Base-by-base conservation (phyloP, 1,140 invertebrate genomes). In the Propsilocerus akamusi region DNA sequence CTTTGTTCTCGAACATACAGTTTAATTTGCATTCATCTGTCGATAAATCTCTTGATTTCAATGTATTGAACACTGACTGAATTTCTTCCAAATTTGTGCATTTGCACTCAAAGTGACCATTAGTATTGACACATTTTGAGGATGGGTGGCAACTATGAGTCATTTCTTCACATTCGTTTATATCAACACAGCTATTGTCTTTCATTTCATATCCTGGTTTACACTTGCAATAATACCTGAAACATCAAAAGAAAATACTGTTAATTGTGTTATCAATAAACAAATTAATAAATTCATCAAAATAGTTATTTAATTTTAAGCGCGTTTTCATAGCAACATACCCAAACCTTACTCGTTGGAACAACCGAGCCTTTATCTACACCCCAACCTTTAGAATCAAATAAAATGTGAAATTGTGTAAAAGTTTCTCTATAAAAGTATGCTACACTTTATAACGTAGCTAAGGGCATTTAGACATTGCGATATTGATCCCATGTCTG, bases 141-240 rank as follows among this genome's bases (percentile, higher is more conserved):
- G 71, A 75, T 34, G 71, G 73, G 62, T 83, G 80, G 63, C 85
- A 88, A 51, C 82, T 84, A 65, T 87, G 78, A 51, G 73, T 77
- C 34, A 78, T 76, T 57, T 79, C 76, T 53, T 70, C 67, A 66
- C 90, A 93, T 68, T 95, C 89, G 65, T 94, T 78, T 49, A 92
- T 75, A 72, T 94, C 90, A 24, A 28, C 7, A 34, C 51, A 52
- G 26, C 26, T 46, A 26, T 32, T 23, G 24, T 26, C 47, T 50
- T 67, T 59, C 10, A 63, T 58, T 14, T 79, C 70, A 67, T 81
- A 94, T 0, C 90, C 90, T 22, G 79, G 71, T 34, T 79, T 76
- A 65, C 90, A 95, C 52, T 84, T 77, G 64, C 91, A 95, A 58
- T 86, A 84, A 65, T 91, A 92, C 23, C 23, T 25, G 5, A 4